Percentiles rank a stretch among this genome's conserved stretches.
Conservation (phyloP, 1,140 invertebrate species). For the Amyelois transitella region DNA sequence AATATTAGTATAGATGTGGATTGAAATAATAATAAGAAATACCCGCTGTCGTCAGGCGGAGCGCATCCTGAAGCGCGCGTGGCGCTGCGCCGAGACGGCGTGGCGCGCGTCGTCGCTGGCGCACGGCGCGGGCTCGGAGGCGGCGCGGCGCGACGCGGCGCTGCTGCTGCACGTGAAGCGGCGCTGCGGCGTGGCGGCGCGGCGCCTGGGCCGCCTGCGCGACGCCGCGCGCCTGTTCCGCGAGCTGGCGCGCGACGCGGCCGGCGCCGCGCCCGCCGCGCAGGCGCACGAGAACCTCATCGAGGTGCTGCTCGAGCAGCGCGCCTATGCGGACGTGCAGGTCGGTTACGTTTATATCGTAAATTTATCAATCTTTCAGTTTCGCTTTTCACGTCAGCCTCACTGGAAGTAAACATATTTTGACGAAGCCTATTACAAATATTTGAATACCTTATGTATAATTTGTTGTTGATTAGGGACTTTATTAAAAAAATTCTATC, state of each 20-base stretch:
- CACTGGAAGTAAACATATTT: no score
- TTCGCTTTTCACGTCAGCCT: no score
- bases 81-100: constrained; percentile 32
- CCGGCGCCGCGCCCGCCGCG: constrained; percentile 95
- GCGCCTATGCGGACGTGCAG: constrained; percentile 94
- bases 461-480: no score
- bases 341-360: not conserved
- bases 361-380: no score
- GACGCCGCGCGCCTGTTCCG: constrained; percentile 98
- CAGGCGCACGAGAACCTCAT: constrained; percentile 99
- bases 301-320: constrained; percentile 95
- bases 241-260: constrained; percentile 97
- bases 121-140: constrained; percentile 36
- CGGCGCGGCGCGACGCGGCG: constrained; percentile 89
- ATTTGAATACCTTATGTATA: no score
- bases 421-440: no score
- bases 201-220: constrained; percentile 93
- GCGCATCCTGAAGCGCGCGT: constrained; percentile 34
- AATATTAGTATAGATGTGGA: no score
- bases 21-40: no score
- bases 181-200: constrained; percentile 96
- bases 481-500: no score
- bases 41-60: constrained; percentile 18
- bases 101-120: constrained; percentile 25
- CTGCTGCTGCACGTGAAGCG: constrained; percentile 97